Base-by-base conservation (phyloP, 2,888 invertebrate species). In the Leptopilina drosophilae region DNA sequence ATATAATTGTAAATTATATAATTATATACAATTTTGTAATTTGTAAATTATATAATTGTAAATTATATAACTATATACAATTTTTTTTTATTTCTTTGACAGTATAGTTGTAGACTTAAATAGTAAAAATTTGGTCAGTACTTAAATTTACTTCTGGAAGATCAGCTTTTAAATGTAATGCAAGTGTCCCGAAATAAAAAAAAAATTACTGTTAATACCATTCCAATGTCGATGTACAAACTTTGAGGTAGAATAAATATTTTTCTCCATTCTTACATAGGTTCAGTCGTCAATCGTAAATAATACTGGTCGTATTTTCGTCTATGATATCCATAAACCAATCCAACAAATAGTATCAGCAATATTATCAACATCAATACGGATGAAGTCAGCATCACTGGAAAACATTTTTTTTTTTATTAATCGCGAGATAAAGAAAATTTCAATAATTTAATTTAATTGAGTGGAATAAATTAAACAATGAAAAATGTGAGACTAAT, bases 231-330 rank as follows among this genome's bases (percentile, higher is more conserved):
- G 66, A 77, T 62, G 64, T 78, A 33, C 40, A 67, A 78, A 53
- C 65, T 66, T 67, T 73, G 20, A 66, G 15, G 65, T 69, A 73
- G 33, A 42, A 9, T 20, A 77, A 2, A 78, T 49, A 49, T 49
- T 11, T 49, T 12, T 46, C 79, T 87, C 85, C 88, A 80, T 89
- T 8, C 8, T 42, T 86, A 80, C 87, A 87, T 73, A 56, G 73
- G 33, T 82, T 90, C 90, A 8, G 89, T 90, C 64, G 88, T 87
- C 79, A 91, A 81, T 76, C 88, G 88, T 64, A 89, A 85, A 75
- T 91, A 91, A 88, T 91, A 90, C 87, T 89, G 90, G 67, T 87
- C 87, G 69, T 89, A 87, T 78, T 89, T 87, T 81, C 86, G 87
- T 82, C 86, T 90, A 59, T 89, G 87, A 67, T 89, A 87, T 87